Evolutionary conservation across 2,113 vertebrate genomes (phyloP).

Genomic region (Craseonycteris thonglongyai): DNA sequence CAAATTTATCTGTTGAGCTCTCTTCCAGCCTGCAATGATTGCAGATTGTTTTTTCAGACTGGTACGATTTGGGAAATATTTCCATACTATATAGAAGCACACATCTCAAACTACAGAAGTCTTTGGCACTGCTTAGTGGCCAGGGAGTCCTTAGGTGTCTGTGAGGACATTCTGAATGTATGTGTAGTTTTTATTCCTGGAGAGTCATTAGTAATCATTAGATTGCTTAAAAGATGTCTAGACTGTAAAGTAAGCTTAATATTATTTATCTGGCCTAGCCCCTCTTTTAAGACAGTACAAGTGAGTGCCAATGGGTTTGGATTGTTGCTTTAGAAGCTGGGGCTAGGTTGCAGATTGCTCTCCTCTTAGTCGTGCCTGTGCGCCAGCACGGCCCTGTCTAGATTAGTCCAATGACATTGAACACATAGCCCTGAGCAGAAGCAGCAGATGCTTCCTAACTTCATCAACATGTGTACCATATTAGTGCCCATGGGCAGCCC

Average conservation of each 20-base stretch:
- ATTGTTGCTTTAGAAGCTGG: background rate
- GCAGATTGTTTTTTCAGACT: background rate
- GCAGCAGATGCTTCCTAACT: background rate
- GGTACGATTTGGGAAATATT: background rate
- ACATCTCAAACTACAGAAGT: background rate
- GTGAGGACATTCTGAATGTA: background rate
- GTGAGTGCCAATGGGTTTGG: background rate
- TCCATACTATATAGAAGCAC: background rate
- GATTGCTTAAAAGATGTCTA: background rate
- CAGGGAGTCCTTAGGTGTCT: background rate
- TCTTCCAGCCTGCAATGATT: background rate
- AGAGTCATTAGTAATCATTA: background rate
- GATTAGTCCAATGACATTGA: background rate
- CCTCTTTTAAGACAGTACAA: background rate
- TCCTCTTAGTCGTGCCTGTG: background rate
- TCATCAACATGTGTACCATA: background rate
- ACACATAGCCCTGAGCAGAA: background rate
- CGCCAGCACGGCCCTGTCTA: rapidly evolving
- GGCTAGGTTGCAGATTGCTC: background rate
- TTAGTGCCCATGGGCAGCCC: background rate
- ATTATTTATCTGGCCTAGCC: background rate
- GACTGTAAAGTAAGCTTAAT: background rate
- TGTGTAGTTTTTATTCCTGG: background rate
- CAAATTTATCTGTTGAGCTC: background rate
- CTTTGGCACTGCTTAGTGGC: background rate